Conservation (phyloP, 1,140 invertebrate species). For the Apolygus lucorum region DNA sequence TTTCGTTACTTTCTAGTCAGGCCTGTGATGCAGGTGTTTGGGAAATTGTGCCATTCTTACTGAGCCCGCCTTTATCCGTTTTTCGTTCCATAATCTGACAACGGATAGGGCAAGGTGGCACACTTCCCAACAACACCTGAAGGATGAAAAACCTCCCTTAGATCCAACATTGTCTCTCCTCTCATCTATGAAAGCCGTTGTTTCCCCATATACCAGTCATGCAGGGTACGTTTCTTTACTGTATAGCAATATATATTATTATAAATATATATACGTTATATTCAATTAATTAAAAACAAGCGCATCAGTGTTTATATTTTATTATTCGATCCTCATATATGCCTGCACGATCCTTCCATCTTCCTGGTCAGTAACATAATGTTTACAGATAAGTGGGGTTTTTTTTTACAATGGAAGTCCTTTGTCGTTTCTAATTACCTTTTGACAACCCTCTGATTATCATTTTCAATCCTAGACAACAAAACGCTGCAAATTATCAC, state of each 20-base stretch:
- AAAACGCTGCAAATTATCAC: no score
- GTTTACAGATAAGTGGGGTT: no score
- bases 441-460: no score
- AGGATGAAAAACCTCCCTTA: neutral
- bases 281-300: neutral
- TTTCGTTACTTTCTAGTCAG: neutral
- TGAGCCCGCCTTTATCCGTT: slow-evolving; percentile 13
- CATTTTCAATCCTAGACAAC: no score
- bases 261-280: neutral
- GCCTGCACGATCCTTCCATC: no score
- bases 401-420: no score
- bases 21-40: neutral
- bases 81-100: neutral
- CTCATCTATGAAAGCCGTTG: neutral
- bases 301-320: neutral
- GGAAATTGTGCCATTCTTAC: slow-evolving; percentile 4
- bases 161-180: neutral
- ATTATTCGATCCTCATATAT: no score
- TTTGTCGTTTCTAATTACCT: no score
- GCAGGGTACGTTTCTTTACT: slow-evolving; percentile 1
- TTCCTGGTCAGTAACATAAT: no score
- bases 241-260: neutral
- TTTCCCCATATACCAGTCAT: slow-evolving; percentile 7
- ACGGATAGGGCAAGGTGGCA: slow-evolving; percentile 10
- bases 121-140: neutral